Percentiles rank a stretch among this genome's conserved stretches.
phyloP scores from a whole-genome alignment of 2,888 invertebrate species.

The Agelastica alni region DNA sequence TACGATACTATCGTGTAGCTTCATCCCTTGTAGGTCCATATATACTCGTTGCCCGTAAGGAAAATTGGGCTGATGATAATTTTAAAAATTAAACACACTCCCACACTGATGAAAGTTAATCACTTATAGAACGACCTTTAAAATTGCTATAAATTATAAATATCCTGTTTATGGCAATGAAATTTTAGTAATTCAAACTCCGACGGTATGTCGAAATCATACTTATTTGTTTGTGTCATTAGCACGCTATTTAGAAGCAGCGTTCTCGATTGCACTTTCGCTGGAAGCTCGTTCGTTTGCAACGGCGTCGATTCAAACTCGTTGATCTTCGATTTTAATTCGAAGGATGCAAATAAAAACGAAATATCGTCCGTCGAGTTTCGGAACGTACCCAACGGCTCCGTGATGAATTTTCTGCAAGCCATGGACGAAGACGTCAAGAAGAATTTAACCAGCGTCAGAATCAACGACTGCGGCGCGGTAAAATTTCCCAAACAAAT shows the following conservation, averaged over 20 bases:
- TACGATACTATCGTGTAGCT: too few species aligned
- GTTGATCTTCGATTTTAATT: slow-evolving; percentile 16
- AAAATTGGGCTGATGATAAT: too few species aligned
- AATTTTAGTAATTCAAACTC: too few species aligned
- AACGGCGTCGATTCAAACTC: slow-evolving; percentile 5
- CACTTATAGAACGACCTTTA: too few species aligned
- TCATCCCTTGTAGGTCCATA: too few species aligned
- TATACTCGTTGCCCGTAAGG: too few species aligned
- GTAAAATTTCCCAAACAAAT: slow-evolving; percentile 15
- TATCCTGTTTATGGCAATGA: too few species aligned
- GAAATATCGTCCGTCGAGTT: neutral
- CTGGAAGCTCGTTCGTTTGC: slow-evolving; percentile 3
- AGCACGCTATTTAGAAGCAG: neutral
- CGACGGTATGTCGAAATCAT: too few species aligned
- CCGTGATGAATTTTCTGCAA: neutral
- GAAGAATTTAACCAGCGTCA: slow-evolving; percentile 5
- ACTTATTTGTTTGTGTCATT: too few species aligned
- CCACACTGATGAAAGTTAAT: too few species aligned
- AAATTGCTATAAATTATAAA: too few species aligned
- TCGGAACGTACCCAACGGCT: neutral
- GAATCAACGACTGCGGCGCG: slow-evolving; percentile 14
- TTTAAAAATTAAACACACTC: too few species aligned
- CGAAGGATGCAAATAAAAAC: neutral
- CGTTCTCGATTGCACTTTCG: neutral
- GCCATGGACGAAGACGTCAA: slow-evolving; percentile 9